Percentiles rank a stretch among this genome's conserved stretches.
These are phyloP conservation scores for Sphenodon punctatus DNA, from an alignment of 2,797 vertebrate species.

Conservation along the genomic window DNA sequence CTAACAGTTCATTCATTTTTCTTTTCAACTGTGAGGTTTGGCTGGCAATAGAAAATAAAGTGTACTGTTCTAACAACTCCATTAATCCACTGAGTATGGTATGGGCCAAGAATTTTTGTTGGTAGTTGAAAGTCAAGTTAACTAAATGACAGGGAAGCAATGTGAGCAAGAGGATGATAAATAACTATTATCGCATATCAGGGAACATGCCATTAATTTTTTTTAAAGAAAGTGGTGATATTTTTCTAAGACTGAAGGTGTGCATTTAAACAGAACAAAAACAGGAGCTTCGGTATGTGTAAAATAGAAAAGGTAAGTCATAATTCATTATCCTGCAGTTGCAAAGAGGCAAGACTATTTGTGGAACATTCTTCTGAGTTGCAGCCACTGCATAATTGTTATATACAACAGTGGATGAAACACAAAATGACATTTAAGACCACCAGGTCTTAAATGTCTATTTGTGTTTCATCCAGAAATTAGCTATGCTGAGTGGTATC, in stretches of 20 bases:
- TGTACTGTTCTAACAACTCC: background rate
- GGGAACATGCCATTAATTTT: constrained; percentile 13
- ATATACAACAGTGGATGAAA: constrained; percentile 29
- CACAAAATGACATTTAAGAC: too few species aligned
- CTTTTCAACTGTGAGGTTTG: background rate
- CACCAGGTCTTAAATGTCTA: constrained; percentile 25
- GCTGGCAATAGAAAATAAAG: background rate
- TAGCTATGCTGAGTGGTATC: background rate
- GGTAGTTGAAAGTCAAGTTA: background rate
- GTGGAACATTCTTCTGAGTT: constrained; percentile 39
- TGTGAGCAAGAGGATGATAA: constrained; percentile 19
- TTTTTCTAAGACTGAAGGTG: constrained; percentile 22
- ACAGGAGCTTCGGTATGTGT: constrained; percentile 10
- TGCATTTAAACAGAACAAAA: background rate
- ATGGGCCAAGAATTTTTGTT: constrained; percentile 33
- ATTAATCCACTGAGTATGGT: background rate
- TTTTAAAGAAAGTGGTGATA: constrained; percentile 24
- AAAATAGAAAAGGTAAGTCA: constrained; percentile 34
- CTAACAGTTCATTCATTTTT: background rate
- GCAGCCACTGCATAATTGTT: constrained; percentile 17
- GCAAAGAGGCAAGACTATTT: constrained; percentile 11
- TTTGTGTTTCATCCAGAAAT: constrained; percentile 44
- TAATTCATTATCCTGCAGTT: constrained; percentile 9
- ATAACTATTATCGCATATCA: background rate
- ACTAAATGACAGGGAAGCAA: constrained; percentile 17